Percentiles rank a stretch among this genome's conserved stretches.
phyloP scores from a whole-genome alignment of 2,888 invertebrate species.

The Cosmorhoe ocellata region DNA sequence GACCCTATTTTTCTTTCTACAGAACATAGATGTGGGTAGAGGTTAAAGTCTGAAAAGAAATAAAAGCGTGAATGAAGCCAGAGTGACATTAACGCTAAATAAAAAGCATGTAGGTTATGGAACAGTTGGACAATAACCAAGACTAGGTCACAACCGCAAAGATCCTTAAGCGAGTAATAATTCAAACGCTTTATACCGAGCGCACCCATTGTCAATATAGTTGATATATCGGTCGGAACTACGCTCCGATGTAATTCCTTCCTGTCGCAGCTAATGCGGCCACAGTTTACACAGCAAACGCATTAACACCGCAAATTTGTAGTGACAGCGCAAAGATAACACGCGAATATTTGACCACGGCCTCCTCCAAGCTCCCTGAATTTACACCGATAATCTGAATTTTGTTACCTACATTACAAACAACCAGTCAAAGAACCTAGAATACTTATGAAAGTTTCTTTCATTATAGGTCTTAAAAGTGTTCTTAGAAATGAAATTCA shows the following conservation, averaged over 20 bases:
- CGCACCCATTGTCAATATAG: constrained; percentile 33
- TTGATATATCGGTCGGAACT: constrained; percentile 46
- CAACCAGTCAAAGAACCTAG: too few species aligned
- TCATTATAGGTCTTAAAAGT: too few species aligned
- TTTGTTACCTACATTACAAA: too few species aligned
- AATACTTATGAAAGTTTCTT: too few species aligned
- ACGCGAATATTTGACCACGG: constrained; percentile 7
- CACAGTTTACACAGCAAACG: constrained; percentile 51
- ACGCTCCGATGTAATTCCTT: constrained; percentile 41
- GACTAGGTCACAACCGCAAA: constrained; percentile 2
- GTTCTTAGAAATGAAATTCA: too few species aligned
- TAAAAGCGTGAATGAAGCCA: too few species aligned
- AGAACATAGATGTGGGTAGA: too few species aligned
- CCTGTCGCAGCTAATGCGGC: constrained; percentile 39
- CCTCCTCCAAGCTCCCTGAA: neutral
- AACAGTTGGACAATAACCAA: neutral
- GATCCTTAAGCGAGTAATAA: constrained; percentile 16
- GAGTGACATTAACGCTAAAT: too few species aligned
- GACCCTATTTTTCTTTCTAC: too few species aligned
- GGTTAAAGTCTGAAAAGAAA: too few species aligned
- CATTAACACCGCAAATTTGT: constrained; percentile 51
- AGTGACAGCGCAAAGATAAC: constrained; percentile 39
- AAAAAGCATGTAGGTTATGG: too few species aligned
- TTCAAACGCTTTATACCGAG: constrained; percentile 13
- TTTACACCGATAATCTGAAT: too few species aligned